These are phyloP conservation scores for Astropecten irregularis DNA, from an alignment of 53 echinoderm and acorn worm genomes.

Conservation along the genomic window DNA sequence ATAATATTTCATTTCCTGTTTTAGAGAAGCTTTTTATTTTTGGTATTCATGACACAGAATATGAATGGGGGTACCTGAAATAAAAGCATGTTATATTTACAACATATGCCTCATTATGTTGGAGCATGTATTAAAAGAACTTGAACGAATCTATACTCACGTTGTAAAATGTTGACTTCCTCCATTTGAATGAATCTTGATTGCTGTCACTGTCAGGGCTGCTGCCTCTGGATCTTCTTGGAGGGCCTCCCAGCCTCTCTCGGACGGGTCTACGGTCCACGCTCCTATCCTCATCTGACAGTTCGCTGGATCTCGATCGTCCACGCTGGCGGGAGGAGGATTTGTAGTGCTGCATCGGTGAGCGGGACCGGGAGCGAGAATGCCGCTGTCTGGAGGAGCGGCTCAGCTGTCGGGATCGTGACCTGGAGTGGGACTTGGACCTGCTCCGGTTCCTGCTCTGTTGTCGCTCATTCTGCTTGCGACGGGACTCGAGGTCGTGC, in stretches of 20 bases:
- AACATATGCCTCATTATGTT: no score
- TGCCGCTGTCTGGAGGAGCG: neutral
- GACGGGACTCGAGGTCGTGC: constrained; percentile 67
- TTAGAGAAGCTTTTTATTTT: no score
- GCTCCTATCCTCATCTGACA: constrained; percentile 13
- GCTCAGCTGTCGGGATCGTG: neutral
- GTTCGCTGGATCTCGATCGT: neutral
- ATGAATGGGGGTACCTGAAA: no score
- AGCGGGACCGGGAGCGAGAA: constrained; percentile 6
- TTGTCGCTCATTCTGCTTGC: constrained; percentile 62
- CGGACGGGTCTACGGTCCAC: constrained; percentile 77
- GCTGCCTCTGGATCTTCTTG: neutral
- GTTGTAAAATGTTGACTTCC: neutral
- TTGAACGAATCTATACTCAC: no score
- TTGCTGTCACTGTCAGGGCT: constrained; percentile 3
- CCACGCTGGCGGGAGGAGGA: constrained; percentile 11
- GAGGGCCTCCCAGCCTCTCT: constrained; percentile 71
- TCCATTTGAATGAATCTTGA: neutral
- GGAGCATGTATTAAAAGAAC: no score
- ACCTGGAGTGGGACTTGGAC: constrained; percentile 8
- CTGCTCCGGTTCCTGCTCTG: neutral
- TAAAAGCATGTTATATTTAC: no score
- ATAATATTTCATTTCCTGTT: no score
- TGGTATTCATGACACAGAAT: no score
- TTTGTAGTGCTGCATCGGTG: constrained; percentile 8